Evolutionary conservation across 2,888 invertebrate genomes (phyloP).

Genomic region (Chrysina gloriosa): DNA sequence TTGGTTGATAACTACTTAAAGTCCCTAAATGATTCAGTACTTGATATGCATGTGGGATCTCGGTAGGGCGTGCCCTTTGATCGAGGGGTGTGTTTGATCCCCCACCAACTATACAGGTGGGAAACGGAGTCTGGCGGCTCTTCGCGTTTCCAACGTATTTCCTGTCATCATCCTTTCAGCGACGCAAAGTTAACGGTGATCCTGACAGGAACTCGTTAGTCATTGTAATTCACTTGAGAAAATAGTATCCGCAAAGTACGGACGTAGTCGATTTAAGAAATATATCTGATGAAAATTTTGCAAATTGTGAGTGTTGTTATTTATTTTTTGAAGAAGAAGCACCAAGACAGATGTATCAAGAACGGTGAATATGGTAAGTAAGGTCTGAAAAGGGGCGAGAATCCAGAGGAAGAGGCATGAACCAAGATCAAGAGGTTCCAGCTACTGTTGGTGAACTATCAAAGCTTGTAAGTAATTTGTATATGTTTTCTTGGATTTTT

Average conservation of each 20-base stretch:
- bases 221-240: conserved; percentile 1
- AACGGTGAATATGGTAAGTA: conserved; percentile 25
- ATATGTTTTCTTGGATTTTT: not conserved
- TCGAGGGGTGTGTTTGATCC: conserved; percentile 58
- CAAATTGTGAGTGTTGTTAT: not conserved
- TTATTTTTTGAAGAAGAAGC: not conserved
- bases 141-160: conserved; percentile 57
- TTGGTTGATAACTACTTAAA: conserved; percentile 46
- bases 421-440: conserved; percentile 64
- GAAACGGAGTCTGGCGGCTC: conserved; percentile 54
- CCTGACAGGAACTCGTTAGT: conserved; percentile 25
- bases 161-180: conserved; percentile 53
- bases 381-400: not conserved
- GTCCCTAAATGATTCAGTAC: conserved; percentile 47
- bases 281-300: too few relatives aligned
- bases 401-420: conserved; percentile 56
- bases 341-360: not conserved
- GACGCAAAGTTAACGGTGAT: conserved; percentile 35
- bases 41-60: conserved; percentile 52
- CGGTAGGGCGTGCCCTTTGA: conserved; percentile 57
- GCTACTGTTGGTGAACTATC: conserved; percentile 60
- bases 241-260: not conserved
- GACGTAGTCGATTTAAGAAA: too few relatives aligned
- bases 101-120: conserved; percentile 54
- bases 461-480: conserved; percentile 60